Percentiles rank a stretch among this genome's conserved stretches.
Conservation (phyloP, 1,140 invertebrate genomes). For the Phthorimaea operculella region DNA sequence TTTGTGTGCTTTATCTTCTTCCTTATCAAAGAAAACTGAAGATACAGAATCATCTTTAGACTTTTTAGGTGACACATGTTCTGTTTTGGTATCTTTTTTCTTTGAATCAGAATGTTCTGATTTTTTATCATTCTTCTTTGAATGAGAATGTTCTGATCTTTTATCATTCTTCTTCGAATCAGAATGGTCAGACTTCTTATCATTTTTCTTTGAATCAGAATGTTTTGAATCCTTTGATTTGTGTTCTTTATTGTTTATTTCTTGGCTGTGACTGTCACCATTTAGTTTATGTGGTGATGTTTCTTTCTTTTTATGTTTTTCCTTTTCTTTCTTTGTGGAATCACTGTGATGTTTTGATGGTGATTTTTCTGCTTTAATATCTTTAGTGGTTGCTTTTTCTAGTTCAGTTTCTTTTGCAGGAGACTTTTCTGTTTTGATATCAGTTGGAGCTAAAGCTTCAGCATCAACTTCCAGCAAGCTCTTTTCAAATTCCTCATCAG, state of each 20-base stretch:
- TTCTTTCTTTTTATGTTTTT: not conserved
- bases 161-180: not conserved
- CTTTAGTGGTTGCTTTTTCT: not conserved
- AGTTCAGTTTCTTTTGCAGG: conserved; percentile 7
- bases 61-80: too few relatives aligned
- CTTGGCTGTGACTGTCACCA: not conserved
- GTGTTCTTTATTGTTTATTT: conserved; percentile 1
- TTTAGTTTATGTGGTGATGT: not conserved
- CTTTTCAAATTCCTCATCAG: conserved; percentile 76
- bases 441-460: conserved; percentile 29
- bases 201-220: conserved; percentile 13
- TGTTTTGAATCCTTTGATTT: conserved; percentile 1
- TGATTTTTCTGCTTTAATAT: conserved; percentile 2
- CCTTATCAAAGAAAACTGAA: too few relatives aligned
- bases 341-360: not conserved
- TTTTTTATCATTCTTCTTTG: not conserved
- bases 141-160: not conserved
- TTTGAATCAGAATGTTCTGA: too few relatives aligned
- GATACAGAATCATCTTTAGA: too few relatives aligned
- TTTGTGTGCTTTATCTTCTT: not conserved
- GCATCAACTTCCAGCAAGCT: conserved; percentile 73
- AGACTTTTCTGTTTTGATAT: conserved; percentile 12
- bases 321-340: not conserved
- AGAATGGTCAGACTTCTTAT: conserved; percentile 9
- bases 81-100: not conserved